Base-by-base conservation (phyloP, 2,113 vertebrate species). In the Nothocercus julius region DNA sequence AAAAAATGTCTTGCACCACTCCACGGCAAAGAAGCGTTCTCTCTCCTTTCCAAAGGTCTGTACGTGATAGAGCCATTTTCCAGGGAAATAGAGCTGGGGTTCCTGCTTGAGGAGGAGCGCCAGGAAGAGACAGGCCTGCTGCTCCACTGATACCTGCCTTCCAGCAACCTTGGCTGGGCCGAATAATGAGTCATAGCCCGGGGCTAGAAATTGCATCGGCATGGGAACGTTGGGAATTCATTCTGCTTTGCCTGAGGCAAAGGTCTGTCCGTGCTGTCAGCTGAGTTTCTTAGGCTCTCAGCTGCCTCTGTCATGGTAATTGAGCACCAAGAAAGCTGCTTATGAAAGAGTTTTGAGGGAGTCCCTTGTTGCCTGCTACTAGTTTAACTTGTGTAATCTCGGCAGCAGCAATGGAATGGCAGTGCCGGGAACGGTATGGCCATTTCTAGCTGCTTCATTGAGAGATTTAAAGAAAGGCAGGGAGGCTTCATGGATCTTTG, bases 261-360 rank as follows among this genome's bases (percentile, higher is more conserved):
- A 95, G 97, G 96, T 96, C 97, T 96, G 93, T 95, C 95, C 82
- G 15, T 62, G 92, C 96, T 97, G 97, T 85, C 94, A 96, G 89
- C 89, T 58, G 62, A 84, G 94, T 76, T 95, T 85, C 96, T 93
- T 32, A 90, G 53, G 27, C 72, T 77, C 83, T 73, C 22, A 2
- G 69, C 74, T 93, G 34, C 75, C 78, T 96, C 96, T 94, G 87
- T 90, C 91, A 94, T 91, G 94, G 85, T 89, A 97, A 96, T 96
- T 74, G 82, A 90, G 81, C 56, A 70, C 91, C 91, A 82, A 81
- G 91, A 95, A 97, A 91, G 91, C 85, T 87, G 83, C 91, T 92
- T 91, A 62, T 90, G 92, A 89, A 93, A 85, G 95, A 87, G 82
- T 92, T 95, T 73, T 78, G 87, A 89, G 82, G 85, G 93, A 86